These are phyloP conservation scores for Sycobia sp. DNA, from an alignment of 1,140 invertebrate species.

Conservation along the genomic window DNA sequence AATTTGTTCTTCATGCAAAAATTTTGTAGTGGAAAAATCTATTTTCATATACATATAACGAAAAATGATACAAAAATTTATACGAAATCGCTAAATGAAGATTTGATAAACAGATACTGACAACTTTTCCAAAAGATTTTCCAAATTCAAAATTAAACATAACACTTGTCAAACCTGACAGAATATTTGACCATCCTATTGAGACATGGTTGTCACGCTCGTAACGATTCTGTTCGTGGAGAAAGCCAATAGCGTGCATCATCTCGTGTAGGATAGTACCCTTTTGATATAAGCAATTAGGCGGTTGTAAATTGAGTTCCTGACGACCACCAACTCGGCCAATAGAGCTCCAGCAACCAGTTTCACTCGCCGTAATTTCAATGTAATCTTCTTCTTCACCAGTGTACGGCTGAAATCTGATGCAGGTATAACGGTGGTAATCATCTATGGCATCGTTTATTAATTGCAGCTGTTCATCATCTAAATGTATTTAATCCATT, in stretches of 20 bases:
- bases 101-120: too few species aligned
- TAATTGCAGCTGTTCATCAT: conserved; percentile 56
- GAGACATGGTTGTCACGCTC: conserved; percentile 78
- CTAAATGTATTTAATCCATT: too few species aligned
- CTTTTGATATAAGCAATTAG: conserved; percentile 74
- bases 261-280: conserved; percentile 84
- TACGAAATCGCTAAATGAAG: too few species aligned
- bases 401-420: conserved; percentile 70
- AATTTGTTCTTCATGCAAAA: too few species aligned
- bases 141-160: too few species aligned
- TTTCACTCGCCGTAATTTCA: conserved; percentile 68
- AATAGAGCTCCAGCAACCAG: conserved; percentile 83
- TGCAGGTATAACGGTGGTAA: conserved; percentile 74
- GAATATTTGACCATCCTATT: conserved; percentile 77
- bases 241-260: conserved; percentile 83
- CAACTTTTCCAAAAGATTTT: too few species aligned
- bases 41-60: too few species aligned
- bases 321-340: conserved; percentile 74
- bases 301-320: conserved; percentile 74
- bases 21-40: too few species aligned
- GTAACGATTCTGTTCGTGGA: conserved; percentile 83
- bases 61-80: too few species aligned
- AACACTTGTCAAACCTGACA: too few species aligned
- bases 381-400: conserved; percentile 70
- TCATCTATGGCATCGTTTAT: conserved; percentile 70